These are phyloP conservation scores for Incurvaria masculella DNA, from an alignment of 2,888 invertebrate species.

Conservation along the genomic window DNA sequence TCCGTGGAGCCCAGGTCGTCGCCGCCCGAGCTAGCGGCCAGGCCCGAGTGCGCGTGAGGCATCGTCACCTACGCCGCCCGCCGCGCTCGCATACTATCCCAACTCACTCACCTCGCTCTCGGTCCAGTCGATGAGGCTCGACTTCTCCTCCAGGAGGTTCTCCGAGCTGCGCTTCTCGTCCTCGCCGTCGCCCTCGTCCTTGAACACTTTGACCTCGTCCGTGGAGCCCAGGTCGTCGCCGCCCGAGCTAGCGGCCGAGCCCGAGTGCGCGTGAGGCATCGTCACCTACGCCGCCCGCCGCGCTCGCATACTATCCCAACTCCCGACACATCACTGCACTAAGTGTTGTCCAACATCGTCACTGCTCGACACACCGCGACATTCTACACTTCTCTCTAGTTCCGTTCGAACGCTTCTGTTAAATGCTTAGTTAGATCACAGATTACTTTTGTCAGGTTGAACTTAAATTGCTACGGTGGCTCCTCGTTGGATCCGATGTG, in stretches of 20 bases:
- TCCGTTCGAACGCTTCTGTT: too few relatives aligned
- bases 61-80: slow-evolving; percentile 48
- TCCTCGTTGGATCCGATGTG: slow-evolving; percentile 32
- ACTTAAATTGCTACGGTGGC: slow-evolving; percentile 36
- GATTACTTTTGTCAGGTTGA: slow-evolving; percentile 49
- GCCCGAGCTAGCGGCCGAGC: slow-evolving; percentile 60
- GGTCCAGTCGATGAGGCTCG: slow-evolving; percentile 93
- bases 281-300: slow-evolving; percentile 48
- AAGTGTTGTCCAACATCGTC: not conserved
- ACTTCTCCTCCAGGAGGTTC: slow-evolving; percentile 94
- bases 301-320: slow-evolving; percentile 14
- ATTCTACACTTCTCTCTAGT: too few relatives aligned
- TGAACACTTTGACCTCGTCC: slow-evolving; percentile 97
- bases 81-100: slow-evolving; percentile 25
- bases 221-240: slow-evolving; percentile 97
- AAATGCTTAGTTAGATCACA: slow-evolving; percentile 40
- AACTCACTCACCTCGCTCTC: slow-evolving; percentile 93
- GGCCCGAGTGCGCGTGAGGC: slow-evolving; percentile 56
- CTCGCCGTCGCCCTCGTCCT: slow-evolving; percentile 95
- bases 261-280: slow-evolving; percentile 55
- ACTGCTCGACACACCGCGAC: too few relatives aligned
- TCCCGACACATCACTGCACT: slow-evolving; percentile 7
- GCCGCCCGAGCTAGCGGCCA: slow-evolving; percentile 65
- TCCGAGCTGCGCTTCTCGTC: slow-evolving; percentile 94
- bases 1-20: slow-evolving; percentile 98